Conservation (phyloP, 2,888 invertebrate genomes). For the Dryobota labecula region DNA sequence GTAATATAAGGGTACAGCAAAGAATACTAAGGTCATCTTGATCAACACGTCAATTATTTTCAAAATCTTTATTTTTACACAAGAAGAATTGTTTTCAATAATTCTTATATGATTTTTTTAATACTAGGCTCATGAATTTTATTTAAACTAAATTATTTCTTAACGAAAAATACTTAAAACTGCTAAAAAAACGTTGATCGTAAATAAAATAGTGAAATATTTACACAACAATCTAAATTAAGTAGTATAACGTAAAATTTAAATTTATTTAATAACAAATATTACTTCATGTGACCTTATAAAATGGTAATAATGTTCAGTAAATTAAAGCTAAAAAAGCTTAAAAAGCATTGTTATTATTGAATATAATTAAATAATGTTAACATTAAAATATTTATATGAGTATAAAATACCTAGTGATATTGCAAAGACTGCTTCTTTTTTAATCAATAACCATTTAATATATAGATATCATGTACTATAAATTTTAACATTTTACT, state of each 20-base stretch:
- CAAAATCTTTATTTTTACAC: conserved; percentile 88
- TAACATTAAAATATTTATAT: conserved; percentile 66
- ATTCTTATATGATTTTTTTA: conserved; percentile 81
- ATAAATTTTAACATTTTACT: conserved; percentile 46
- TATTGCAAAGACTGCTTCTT: conserved; percentile 67
- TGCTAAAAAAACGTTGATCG: conserved; percentile 80
- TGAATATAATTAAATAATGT: conserved; percentile 64
- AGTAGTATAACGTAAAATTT: conserved; percentile 82
- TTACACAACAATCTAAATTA: conserved; percentile 87
- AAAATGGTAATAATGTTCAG: conserved; percentile 71
- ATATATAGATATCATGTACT: conserved; percentile 40
- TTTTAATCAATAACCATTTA: conserved; percentile 45
- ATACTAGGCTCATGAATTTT: conserved; percentile 77
- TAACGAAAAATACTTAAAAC: conserved; percentile 77
- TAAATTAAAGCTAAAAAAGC: conserved; percentile 76
- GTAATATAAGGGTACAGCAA: conserved; percentile 26
- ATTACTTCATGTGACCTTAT: conserved; percentile 75
- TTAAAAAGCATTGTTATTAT: conserved; percentile 67
- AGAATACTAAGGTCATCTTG: conserved; percentile 55
- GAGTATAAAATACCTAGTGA: conserved; percentile 72
- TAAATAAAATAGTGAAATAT: conserved; percentile 85
- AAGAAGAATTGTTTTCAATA: conserved; percentile 83
- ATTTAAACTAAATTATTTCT: conserved; percentile 74
- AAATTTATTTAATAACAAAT: conserved; percentile 83
- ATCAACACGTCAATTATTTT: conserved; percentile 72